Evolutionary conservation across 2,888 invertebrate species (phyloP).

Genomic region (Eristalis pertinax): DNA sequence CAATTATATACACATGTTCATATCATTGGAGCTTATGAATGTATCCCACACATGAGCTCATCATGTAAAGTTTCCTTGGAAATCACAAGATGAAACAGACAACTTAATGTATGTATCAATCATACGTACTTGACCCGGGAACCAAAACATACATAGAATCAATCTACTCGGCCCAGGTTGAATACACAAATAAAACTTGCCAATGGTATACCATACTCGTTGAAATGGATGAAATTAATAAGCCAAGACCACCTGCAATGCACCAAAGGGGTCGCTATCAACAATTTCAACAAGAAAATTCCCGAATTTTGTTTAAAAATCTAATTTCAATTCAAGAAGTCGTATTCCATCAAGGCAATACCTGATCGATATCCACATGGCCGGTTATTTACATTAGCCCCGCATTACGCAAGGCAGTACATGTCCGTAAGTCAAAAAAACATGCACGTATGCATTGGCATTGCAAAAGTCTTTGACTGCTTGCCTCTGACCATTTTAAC

Average conservation of each 20-base stretch:
- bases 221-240: too few species aligned
- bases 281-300: neutral
- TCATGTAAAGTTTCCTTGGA: too few species aligned
- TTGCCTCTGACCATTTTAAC: conserved; percentile 1
- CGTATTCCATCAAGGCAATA: neutral
- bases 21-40: too few species aligned
- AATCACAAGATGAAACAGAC: too few species aligned
- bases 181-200: too few species aligned
- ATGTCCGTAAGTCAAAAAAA: conserved; percentile 2
- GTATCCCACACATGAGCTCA: too few species aligned
- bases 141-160: neutral
- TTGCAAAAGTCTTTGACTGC: conserved; percentile 2
- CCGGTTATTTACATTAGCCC: neutral
- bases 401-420: neutral
- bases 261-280: neutral
- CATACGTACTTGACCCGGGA: too few species aligned
- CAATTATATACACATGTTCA: too few species aligned
- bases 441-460: neutral
- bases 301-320: neutral
- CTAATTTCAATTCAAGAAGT: neutral
- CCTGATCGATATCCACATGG: neutral
- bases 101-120: too few species aligned
- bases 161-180: too few species aligned
- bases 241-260: neutral
- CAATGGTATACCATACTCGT: too few species aligned